phyloP scores from a whole-genome alignment of 2,797 vertebrate species.

The Gymnothorax reevesii region DNA sequence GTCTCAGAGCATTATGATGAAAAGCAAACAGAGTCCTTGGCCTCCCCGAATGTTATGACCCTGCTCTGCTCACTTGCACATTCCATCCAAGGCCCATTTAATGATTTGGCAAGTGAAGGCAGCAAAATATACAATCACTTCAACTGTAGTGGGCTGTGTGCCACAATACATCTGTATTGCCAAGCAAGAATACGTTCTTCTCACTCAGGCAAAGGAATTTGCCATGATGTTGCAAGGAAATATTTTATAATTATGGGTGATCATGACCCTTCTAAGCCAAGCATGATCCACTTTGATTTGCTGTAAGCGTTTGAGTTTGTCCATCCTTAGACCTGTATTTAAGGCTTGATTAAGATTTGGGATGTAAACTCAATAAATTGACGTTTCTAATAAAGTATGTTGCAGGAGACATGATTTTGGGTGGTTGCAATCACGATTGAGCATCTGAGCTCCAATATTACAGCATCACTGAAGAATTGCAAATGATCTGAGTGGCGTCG shows the following conservation, averaged over 20 bases:
- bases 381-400: constrained; percentile 50
- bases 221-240: constrained; percentile 47
- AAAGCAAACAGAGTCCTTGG: constrained; percentile 40
- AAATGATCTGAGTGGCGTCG: neutral
- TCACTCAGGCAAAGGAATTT: constrained; percentile 32
- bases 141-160: constrained; percentile 35
- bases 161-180: constrained; percentile 45
- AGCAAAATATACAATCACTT: constrained; percentile 46
- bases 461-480: neutral
- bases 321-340: constrained; percentile 38
- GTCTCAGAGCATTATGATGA: constrained; percentile 9
- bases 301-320: constrained; percentile 42
- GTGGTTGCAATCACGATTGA: constrained; percentile 24
- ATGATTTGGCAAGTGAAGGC: constrained; percentile 43
- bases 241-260: constrained; percentile 49
- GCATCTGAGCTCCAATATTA: neutral
- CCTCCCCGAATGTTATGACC: constrained; percentile 45
- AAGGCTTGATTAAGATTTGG: constrained; percentile 49
- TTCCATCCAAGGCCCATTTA: constrained; percentile 43
- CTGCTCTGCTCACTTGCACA: constrained; percentile 39
- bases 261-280: constrained; percentile 37
- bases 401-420: constrained; percentile 46
- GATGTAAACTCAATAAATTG: constrained; percentile 46
- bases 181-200: constrained; percentile 46
- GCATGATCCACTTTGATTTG: constrained; percentile 48